Evolutionary conservation across 2,888 invertebrate species (phyloP), one percentile per base, ranked within the genome.

Genomic region (Drosophila mercatorum): DNA sequence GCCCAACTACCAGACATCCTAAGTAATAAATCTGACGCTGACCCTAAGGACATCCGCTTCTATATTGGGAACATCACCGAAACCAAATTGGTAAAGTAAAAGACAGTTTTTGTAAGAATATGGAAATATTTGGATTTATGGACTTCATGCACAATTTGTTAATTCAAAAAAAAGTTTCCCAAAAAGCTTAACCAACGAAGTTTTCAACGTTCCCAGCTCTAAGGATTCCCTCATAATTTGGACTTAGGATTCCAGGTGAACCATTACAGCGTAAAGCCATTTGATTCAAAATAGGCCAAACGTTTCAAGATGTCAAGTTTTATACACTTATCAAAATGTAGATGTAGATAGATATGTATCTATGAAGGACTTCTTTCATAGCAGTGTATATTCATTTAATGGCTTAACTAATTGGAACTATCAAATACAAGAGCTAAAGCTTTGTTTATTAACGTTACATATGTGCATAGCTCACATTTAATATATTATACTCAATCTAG

Each of bases 1-100:
- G 62, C 46, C 26, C 31, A 12, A 59, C 67, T 38, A 3, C 0
- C 0, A 59, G 34, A 44, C 47, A 71, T 44, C 60, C 56, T 67
- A 34, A 31, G 5, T 22, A 52, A 4, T 5, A 26, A 22, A 4
- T 8, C 12, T 6, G 12, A 14, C 3, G 3, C 8, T 5, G 10
- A 8, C 55, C 10, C 17, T 17, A 26, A 11, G 8, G 12, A 10
- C 0, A 36, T 5, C 2, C 3, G 1, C 1, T 36, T 36, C 8
- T 2, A 14, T 12, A 36, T 22, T 6, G 12, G 5, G 34, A 28
- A 5, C 6, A 0, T 17, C 5, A 34, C 5, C 6, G 6, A 6
- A 34, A 5, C 31, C 6, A 34, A 28, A 28, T 28, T 5, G 28
- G 28, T 34, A 34, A 34, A 7, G 7, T 34, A 4, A 3, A 31